These are phyloP conservation scores for Drosophila tanythrix DNA, from an alignment of 2,888 invertebrate species.

Conservation along the genomic window DNA sequence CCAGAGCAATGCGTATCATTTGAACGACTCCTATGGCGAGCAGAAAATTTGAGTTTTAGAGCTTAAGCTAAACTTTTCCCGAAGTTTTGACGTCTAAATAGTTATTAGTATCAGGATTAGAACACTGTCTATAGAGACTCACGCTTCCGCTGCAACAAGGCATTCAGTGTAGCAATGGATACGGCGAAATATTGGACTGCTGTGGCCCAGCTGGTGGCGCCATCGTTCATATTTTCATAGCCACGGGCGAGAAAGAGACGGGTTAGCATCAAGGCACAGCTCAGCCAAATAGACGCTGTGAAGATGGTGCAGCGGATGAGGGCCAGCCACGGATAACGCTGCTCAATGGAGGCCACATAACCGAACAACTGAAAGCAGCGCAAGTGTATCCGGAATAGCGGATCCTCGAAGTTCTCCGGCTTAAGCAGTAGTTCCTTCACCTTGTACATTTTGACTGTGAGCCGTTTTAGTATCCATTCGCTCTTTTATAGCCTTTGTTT, in stretches of 20 bases:
- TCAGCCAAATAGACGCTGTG: slow-evolving; percentile 68
- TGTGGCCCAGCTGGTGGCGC: slow-evolving; percentile 71
- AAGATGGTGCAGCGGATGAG: slow-evolving; percentile 65
- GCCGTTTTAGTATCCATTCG: neutral
- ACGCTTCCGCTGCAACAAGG: slow-evolving; percentile 68
- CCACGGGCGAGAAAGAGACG: slow-evolving; percentile 49
- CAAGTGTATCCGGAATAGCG: slow-evolving; percentile 66
- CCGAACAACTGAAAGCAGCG: slow-evolving; percentile 65
- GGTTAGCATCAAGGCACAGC: slow-evolving; percentile 55
- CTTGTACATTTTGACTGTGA: slow-evolving; percentile 51
- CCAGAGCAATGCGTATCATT: slow-evolving; percentile 59
- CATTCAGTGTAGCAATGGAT: slow-evolving; percentile 71
- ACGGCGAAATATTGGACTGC: slow-evolving; percentile 70
- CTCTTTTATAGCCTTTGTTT: slow-evolving; percentile 41
- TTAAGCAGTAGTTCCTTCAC: slow-evolving; percentile 57
- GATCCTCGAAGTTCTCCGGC: slow-evolving; percentile 60
- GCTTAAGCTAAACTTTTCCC: too few species aligned
- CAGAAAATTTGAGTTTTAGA: neutral
- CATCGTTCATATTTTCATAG: slow-evolving; percentile 57
- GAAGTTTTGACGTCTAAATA: neutral
- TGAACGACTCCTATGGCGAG: slow-evolving; percentile 56
- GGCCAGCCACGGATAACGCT: slow-evolving; percentile 51
- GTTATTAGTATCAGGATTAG: rapidly evolving
- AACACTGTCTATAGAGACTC: slow-evolving; percentile 20
- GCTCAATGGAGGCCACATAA: slow-evolving; percentile 62